Percentiles rank a stretch among this genome's conserved stretches.
Evolutionary conservation across 2,797 vertebrate genomes (phyloP).

Genomic region (Hemitrygon akajei): DNA sequence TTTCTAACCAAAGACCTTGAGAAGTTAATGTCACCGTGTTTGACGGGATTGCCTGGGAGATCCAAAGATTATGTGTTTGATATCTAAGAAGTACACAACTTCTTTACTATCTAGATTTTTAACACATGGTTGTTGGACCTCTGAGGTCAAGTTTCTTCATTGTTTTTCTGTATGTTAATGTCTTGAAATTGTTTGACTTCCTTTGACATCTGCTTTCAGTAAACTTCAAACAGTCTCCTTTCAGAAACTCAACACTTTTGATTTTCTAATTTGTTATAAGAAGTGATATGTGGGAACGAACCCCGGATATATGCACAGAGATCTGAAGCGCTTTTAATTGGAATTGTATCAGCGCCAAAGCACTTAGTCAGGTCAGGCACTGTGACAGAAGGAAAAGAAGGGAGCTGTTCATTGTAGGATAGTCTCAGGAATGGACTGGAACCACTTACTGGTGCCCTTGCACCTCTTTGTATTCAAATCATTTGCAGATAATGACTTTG

Average conservation of each 20-base stretch:
- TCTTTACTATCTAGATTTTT: slow-evolving; percentile 30
- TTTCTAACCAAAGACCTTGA: slow-evolving; percentile 5
- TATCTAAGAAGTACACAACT: slow-evolving; percentile 27
- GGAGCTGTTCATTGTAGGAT: not conserved
- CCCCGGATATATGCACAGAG: not conserved
- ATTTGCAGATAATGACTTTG: slow-evolving; percentile 23
- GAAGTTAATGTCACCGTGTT: slow-evolving; percentile 15
- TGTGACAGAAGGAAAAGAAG: not conserved
- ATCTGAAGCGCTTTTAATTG: slow-evolving; percentile 13
- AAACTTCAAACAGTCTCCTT: slow-evolving; percentile 32
- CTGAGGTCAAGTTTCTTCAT: not conserved
- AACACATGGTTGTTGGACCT: slow-evolving; percentile 21
- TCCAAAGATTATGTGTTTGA: slow-evolving; percentile 14
- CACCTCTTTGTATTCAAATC: slow-evolving; percentile 24
- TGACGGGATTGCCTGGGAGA: not conserved
- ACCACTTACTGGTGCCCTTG: not conserved
- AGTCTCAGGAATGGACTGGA: slow-evolving; percentile 18
- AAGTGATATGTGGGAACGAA: slow-evolving; percentile 33
- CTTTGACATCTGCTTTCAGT: slow-evolving; percentile 36
- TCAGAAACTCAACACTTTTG: slow-evolving; percentile 34
- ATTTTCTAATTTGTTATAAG: slow-evolving; percentile 38
- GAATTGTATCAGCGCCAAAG: not conserved
- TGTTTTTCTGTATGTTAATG: slow-evolving; percentile 32
- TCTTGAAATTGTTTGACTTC: slow-evolving; percentile 22
- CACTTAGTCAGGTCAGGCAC: not conserved